Base-by-base conservation (phyloP, 2,888 invertebrate species). In the Melieria omissa region DNA sequence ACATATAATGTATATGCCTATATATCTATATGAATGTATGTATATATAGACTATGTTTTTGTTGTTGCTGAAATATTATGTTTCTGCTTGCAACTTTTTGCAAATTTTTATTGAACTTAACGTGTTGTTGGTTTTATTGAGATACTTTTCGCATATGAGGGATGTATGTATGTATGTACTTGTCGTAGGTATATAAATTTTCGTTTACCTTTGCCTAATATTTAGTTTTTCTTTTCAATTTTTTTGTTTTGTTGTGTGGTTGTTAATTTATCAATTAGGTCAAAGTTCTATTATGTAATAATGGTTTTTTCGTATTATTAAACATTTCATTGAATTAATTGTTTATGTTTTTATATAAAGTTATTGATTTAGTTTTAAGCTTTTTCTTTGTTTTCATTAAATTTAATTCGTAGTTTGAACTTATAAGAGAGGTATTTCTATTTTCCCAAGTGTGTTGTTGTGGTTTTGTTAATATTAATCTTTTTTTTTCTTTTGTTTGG, bases 361-460 rank as follows among this genome's bases (percentile, higher is more conserved):
- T 64, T 58, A 64, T 69, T 57, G 60, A 52, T 64, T 60, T 63
- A 47, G 70, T 62, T 46, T 45, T 70, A 61, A 55, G 14, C 29
- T 10, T 78, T 74, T 78, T 75, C 44, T 52, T 78, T 75, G 67
- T 61, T 58, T 72, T 75, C 54, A 67, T 71, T 73, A 71, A 71
- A 74, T 72, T 74, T 71, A 70, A 64, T 70, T 66, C 63, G 65
- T 75, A 77, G 71, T 86, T 87, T 87, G 86, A 87, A 87, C 86
- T 87, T 84, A 87, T 66, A 87, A 84, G 83, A 86, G 86, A 87
- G 87, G 86, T 87, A 87, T 87, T 86, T 86, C 82, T 87, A 87
- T 86, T 85, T 87, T 86, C 84, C 81, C 83, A 85, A 84, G 84
- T 83, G 78, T 29, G 29, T 84, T 83, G 79, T 82, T 82, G 81